phyloP scores from a whole-genome alignment of 2,113 vertebrate genomes.

The Neolamprologus ventralis region DNA sequence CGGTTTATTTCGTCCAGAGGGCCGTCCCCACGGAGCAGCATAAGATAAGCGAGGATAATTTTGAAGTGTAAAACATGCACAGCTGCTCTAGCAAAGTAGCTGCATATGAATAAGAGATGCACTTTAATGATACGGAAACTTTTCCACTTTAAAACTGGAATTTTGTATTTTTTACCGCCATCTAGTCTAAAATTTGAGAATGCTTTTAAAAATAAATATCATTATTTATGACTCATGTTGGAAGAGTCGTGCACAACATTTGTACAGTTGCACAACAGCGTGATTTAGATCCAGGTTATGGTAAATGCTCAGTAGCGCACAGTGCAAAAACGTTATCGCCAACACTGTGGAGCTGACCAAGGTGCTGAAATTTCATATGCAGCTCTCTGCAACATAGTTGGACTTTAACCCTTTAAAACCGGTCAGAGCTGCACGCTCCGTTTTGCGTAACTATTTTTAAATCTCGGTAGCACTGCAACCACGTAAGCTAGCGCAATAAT shows the following conservation, averaged over 20 bases:
- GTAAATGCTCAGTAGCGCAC: not conserved
- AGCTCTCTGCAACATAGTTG: not conserved
- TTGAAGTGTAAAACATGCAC: not conserved
- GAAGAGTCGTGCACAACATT: not conserved
- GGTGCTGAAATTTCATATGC: not conserved
- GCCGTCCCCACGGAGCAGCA: not conserved
- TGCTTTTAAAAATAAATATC: not conserved
- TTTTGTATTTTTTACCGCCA: not conserved
- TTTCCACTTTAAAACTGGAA: not conserved
- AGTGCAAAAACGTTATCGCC: not conserved
- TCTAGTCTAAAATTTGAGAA: not conserved
- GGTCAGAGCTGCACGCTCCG: rapidly evolving
- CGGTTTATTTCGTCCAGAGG: rapidly evolving
- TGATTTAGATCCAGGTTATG: not conserved
- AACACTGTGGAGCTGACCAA: not conserved
- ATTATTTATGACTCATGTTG: not conserved
- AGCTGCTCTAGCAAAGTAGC: not conserved
- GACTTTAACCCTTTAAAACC: not conserved
- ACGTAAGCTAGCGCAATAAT: too few species aligned
- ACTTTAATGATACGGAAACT: rapidly evolving
- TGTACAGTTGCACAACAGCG: not conserved
- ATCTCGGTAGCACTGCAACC: rapidly evolving
- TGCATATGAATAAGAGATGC: not conserved
- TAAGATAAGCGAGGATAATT: not conserved
- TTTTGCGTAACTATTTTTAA: too few species aligned